Base-by-base conservation (phyloP, 2,113 vertebrate genomes). In the Meles meles region DNA sequence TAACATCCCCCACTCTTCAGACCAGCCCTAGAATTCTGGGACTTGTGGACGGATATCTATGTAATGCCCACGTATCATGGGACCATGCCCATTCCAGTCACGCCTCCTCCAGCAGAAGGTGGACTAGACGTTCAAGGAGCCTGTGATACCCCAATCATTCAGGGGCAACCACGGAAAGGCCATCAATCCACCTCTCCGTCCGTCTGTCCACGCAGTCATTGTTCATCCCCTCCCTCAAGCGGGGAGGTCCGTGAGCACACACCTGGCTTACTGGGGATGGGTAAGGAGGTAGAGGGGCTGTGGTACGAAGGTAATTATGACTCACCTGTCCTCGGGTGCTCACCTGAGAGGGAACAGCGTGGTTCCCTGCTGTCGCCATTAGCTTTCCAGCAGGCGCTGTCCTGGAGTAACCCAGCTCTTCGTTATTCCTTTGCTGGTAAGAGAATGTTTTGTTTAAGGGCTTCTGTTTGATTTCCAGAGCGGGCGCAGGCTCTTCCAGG, bases 401-500 rank as follows among this genome's bases (percentile, higher is more conserved):
- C 93, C 69, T 14, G 44, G 96, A 31, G 1, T 98, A 96, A 93
- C 67, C 77, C 12, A 52, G 4, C 93, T 90, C 69, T 85, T 79
- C 81, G 27, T 98, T 97, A 80, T 98, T 98, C 97, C 96, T 97
- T 97, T 97, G 84, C 98, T 97, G 84, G 90, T 95, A 97, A 92
- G 79, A 34, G 96, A 97, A 93, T 92, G 97, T 94, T 98, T 97
- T 98, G 91, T 98, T 97, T 92, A 98, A 99, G 97, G 81, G 97
- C 97, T 98, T 90, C 74, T 97, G 96, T 98, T 98, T 97, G 71
- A 97, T 98, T 99, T 98, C 98, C 98, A 97, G 96, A 98, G 98
- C 95, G 98, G 98, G 97, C 97, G 92, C n/a, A 2, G 89, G 1
- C 97, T 98, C 98, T 99, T 98, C 98, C 98, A 98, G 98, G 98